phyloP scores from a whole-genome alignment of 2,888 invertebrate species.

The Gortyna flavago region DNA sequence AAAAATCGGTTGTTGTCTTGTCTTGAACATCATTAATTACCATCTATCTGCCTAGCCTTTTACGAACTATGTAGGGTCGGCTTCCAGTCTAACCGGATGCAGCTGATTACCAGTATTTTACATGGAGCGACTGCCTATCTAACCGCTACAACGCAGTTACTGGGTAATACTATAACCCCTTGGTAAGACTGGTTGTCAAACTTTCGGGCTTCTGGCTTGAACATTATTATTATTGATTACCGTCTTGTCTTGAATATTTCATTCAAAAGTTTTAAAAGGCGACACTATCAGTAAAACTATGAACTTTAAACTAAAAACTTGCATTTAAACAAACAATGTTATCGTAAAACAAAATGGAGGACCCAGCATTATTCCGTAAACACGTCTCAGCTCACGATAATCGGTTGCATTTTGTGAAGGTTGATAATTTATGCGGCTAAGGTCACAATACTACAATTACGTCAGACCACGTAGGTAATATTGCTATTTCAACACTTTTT shows the following conservation, averaged over 20 bases:
- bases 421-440: conserved; percentile 55
- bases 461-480: conserved; percentile 46
- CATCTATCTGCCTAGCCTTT: too few species aligned
- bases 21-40: conserved; percentile 1
- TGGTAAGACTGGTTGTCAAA: not conserved
- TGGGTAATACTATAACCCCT: too few species aligned
- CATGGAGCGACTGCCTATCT: too few species aligned
- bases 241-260: not conserved
- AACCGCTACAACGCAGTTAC: not conserved
- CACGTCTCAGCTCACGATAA: conserved; percentile 38
- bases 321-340: conserved; percentile 66
- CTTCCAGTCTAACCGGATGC: too few species aligned
- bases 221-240: not conserved
- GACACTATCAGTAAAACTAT: conserved; percentile 9
- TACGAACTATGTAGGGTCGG: too few species aligned
- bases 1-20: not conserved
- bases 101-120: too few species aligned
- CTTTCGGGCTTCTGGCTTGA: not conserved
- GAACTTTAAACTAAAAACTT: conserved; percentile 10
- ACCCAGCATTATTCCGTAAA: conserved; percentile 37
- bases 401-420: conserved; percentile 56
- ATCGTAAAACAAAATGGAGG: conserved; percentile 63
- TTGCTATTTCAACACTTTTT: conserved; percentile 45
- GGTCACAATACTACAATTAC: conserved; percentile 49
- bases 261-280: not conserved